Percentiles rank a stretch among this genome's conserved stretches.
phyloP scores from a whole-genome alignment of 2,797 vertebrate genomes.

The Halcyon smyrnensis region DNA sequence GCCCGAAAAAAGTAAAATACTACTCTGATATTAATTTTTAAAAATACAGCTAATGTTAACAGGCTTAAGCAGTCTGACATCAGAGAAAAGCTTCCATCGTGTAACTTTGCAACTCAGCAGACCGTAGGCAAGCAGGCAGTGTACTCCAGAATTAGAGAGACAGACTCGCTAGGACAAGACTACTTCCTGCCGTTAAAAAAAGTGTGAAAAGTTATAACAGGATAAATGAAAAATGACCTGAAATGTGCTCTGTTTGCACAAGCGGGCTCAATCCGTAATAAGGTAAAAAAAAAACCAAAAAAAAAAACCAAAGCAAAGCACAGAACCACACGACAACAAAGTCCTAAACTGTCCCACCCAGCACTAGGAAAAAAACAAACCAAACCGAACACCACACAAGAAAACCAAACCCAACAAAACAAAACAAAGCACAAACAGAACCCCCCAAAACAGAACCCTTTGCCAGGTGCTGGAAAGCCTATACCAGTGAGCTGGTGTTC shows the following conservation, averaged over 20 bases:
- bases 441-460: not conserved
- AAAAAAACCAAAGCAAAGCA: not conserved
- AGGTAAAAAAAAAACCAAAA: not conserved
- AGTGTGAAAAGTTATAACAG: not conserved
- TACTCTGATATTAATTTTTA: not conserved
- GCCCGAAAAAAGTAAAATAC: not conserved
- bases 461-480: not conserved
- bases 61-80: not conserved
- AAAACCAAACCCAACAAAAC: not conserved
- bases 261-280: not conserved
- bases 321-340: not conserved
- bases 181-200: not conserved
- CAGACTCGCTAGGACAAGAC: not conserved
- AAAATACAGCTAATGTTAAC: not conserved
- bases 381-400: not conserved
- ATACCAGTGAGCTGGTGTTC: not conserved
- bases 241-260: fast-evolving
- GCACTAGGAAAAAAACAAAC: too few relatives aligned
- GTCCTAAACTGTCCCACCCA: not conserved
- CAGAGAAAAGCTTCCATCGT: not conserved
- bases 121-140: not conserved
- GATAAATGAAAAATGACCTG: not conserved
- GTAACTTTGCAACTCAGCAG: not conserved
- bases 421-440: not conserved
- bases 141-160: not conserved